These are phyloP conservation scores for Gymnopithys bicolor DNA, from an alignment of 2,797 vertebrate species.

Conservation along the genomic window DNA sequence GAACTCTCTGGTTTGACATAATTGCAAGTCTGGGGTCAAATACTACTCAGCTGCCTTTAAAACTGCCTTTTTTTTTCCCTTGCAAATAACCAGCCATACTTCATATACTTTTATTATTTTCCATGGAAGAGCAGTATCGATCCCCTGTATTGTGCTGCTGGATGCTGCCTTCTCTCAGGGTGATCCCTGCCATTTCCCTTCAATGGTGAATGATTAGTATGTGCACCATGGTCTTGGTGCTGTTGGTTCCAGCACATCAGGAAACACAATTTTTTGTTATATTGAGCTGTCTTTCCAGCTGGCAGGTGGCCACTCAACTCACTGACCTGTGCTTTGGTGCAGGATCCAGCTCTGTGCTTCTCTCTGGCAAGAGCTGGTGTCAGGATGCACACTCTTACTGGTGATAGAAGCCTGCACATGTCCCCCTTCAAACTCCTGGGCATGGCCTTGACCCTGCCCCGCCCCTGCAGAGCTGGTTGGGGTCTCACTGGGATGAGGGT, in stretches of 20 bases:
- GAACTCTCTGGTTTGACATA: background rate
- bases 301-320: background rate
- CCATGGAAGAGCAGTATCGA: background rate
- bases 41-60: background rate
- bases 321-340: background rate
- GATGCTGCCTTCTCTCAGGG: background rate
- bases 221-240: background rate
- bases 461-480: rapidly evolving
- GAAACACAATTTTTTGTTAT: background rate
- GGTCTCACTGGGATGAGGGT: too few relatives aligned
- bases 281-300: background rate
- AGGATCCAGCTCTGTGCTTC: background rate
- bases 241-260: background rate
- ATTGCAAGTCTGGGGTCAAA: background rate
- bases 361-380: too few relatives aligned
- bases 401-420: too few relatives aligned
- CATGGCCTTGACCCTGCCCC: background rate
- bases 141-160: background rate
- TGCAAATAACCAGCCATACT: background rate
- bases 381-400: rapidly evolving
- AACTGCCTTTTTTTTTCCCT: background rate
- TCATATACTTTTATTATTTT: background rate
- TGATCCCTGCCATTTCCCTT: too few relatives aligned
- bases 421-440: too few relatives aligned
- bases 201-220: rapidly evolving